Evolutionary conservation across 2,888 invertebrate genomes (phyloP).

Genomic region (Leptinotarsa juncta): DNA sequence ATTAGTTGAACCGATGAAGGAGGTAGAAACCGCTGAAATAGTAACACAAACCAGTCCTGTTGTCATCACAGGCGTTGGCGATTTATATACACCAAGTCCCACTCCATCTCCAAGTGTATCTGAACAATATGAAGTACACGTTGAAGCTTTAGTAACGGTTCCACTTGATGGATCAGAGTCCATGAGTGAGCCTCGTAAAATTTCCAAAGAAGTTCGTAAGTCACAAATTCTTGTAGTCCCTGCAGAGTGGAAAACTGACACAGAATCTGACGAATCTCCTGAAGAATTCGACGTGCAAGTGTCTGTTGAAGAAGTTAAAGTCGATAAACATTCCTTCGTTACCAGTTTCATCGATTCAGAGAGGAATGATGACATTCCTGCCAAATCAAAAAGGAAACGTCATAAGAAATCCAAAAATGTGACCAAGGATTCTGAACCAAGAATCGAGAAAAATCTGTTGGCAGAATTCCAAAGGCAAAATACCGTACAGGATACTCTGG

Average conservation of each 20-base stretch:
- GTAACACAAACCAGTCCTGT: constrained; percentile 73
- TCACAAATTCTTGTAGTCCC: constrained; percentile 25
- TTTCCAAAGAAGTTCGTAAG: constrained; percentile 28
- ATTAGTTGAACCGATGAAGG: constrained; percentile 48
- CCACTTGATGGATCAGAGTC: constrained; percentile 58
- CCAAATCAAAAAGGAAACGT: constrained; percentile 49
- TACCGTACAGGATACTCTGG: constrained; percentile 47
- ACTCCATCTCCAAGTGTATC: constrained; percentile 49
- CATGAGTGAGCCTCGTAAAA: constrained; percentile 24
- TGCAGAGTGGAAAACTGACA: neutral
- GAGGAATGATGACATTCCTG: constrained; percentile 44
- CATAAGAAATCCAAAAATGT: constrained; percentile 47
- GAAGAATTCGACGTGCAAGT: constrained; percentile 58
- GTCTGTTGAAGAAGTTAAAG: constrained; percentile 54
- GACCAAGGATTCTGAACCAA: constrained; percentile 29
- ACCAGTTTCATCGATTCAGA: constrained; percentile 53
- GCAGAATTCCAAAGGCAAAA: constrained; percentile 56
- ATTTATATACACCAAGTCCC: constrained; percentile 44
- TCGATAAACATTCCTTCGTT: constrained; percentile 49
- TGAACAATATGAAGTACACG: constrained; percentile 70
- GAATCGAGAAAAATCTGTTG: constrained; percentile 52
- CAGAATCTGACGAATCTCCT: constrained; percentile 44
- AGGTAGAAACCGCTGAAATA: constrained; percentile 60
- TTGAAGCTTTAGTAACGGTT: constrained; percentile 71
- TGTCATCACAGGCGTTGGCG: constrained; percentile 60